phyloP scores from a whole-genome alignment of 2,888 invertebrate species.

The Zaprionus lineosus region DNA sequence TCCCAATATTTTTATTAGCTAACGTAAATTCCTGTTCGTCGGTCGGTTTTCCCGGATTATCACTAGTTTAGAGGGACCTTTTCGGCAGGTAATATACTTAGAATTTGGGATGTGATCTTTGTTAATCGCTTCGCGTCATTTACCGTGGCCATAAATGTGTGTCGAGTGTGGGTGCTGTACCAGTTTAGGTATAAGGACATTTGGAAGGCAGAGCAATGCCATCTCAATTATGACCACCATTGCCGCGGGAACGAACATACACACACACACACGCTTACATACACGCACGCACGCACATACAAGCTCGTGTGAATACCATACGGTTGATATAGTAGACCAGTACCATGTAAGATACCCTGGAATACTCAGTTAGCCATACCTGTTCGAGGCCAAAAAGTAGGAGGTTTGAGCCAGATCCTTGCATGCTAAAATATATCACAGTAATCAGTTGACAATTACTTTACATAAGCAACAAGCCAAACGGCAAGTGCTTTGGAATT shows the following conservation, averaged over 20 bases:
- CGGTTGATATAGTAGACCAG: not conserved
- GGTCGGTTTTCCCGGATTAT: too few relatives aligned
- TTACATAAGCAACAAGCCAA: slow-evolving; percentile 8
- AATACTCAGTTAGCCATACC: slow-evolving; percentile 84
- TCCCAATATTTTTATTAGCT: too few relatives aligned
- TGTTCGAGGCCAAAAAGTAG: slow-evolving; percentile 99
- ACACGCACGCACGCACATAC: slow-evolving; percentile 3
- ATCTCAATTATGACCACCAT: not conserved
- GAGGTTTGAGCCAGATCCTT: slow-evolving; percentile 99
- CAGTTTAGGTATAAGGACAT: not conserved
- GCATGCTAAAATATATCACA: slow-evolving; percentile 86
- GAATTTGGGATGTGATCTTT: too few relatives aligned
- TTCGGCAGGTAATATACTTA: too few relatives aligned
- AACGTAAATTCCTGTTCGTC: too few relatives aligned
- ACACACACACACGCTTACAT: not conserved
- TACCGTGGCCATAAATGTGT: too few relatives aligned
- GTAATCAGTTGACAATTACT: slow-evolving; percentile 54
- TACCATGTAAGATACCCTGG: slow-evolving; percentile 3
- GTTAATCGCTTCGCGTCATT: too few relatives aligned
- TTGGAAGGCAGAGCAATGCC: too few relatives aligned
- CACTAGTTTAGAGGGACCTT: too few relatives aligned
- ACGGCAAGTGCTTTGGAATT: slow-evolving; percentile 24
- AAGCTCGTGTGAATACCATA: not conserved
- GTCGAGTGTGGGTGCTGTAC: not conserved
- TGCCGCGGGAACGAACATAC: slow-evolving; percentile 1